These are phyloP conservation scores for Acromyrmex charruanus DNA, from an alignment of 1,140 invertebrate genomes.

Conservation along the genomic window DNA sequence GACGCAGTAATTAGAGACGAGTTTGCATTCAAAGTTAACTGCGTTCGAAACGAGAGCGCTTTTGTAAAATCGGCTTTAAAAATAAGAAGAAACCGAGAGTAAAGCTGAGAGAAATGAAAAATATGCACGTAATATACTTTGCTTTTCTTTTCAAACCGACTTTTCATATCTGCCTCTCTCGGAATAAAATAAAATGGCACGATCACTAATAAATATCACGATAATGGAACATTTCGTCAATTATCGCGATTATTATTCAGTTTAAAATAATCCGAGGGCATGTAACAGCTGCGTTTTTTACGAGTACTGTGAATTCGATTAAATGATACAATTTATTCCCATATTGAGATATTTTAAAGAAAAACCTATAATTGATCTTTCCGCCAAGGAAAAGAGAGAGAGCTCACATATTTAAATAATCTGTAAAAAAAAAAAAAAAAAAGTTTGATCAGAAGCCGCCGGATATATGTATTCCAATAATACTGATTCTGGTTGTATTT, in stretches of 20 bases:
- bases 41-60: slow-evolving; percentile 23
- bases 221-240: slow-evolving; percentile 10
- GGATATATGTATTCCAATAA: background rate
- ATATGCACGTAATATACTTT: slow-evolving; percentile 17
- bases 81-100: background rate
- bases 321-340: background rate
- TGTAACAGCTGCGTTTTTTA: background rate
- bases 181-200: background rate
- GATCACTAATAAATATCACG: background rate
- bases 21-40: slow-evolving; percentile 21
- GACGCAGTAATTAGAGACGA: slow-evolving; percentile 41
- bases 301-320: background rate
- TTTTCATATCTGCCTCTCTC: background rate
- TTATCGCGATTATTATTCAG: background rate
- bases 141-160: background rate
- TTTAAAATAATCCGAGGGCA: background rate
- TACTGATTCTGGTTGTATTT: slow-evolving; percentile 9
- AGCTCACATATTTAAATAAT: background rate
- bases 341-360: slow-evolving; percentile 15
- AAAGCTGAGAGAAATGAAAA: slow-evolving; percentile 43
- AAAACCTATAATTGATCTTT: background rate
- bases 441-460: no score
- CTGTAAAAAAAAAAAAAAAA: background rate
- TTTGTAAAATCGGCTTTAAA: slow-evolving; percentile 51
- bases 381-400: background rate